Base-by-base conservation (phyloP, 2,113 vertebrate genomes). In the Propithecus coquereli region DNA sequence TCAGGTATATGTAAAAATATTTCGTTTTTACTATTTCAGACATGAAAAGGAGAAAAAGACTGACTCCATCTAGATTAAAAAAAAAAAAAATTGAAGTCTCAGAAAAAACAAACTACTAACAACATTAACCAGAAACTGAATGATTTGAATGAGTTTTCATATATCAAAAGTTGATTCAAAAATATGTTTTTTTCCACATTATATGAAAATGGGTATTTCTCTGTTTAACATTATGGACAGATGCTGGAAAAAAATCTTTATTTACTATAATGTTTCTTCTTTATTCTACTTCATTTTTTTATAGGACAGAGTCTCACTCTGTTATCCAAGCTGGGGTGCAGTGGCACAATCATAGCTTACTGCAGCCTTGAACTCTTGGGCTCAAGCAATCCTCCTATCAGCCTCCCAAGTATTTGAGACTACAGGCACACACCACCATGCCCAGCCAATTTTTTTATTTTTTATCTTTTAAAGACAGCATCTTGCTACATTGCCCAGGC, bases 51-150 rank as follows among this genome's bases (percentile, higher is more conserved):
- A 93, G 6, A 90, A 90, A 87, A 96, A 54, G n/a, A 87, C 1
- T 16, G 25, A 83, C 20, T 93, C 54, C 54, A 61, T 54, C 47
- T 65, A 16, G 65, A 45, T 85, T 32, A 22, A 83, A 52, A 65
- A 4, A 20, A 52, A n/a, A 27, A 45, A 81, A 81, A 30, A 40
- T 14, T 80, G 40, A 74, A 45, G n/a, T 2, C 30, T 9, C 54
- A 91, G 20, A 37, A 9, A 50, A 94, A 84, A 83, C 12, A 73
- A 87, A 87, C 32, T 73, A 37, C 47, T 73, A 89, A 47, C 30
- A 63, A 30, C 34, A 17, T 65, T 74, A 86, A 95, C 8, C n/a
- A 95, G 52, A 92, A 93, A 96, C 93, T 70, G 20, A 90, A 68
- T 93, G 22, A 50, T 90, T n/a, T 83, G 61, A 96, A 77, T 65